Base-by-base conservation (phyloP, 35 echinoderm and acorn worm species). In the Diadema setosum region DNA sequence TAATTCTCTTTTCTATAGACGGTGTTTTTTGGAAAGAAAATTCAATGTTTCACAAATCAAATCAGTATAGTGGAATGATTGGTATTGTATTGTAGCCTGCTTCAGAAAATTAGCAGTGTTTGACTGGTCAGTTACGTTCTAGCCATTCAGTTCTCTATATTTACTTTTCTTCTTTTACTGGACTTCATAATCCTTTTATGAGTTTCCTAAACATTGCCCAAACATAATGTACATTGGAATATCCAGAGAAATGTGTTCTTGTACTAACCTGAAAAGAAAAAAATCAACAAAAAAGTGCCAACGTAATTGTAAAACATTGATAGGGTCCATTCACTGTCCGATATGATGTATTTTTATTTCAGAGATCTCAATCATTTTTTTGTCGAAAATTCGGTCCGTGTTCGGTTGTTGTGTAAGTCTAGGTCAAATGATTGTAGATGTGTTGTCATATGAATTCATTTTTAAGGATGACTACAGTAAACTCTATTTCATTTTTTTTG, bases 261-360 rank as follows among this genome's bases (percentile, higher is more conserved):
- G 73, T 78, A 78, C 73, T 78, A 78, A 35, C 40, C 39, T 9
- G 27, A 78, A 78, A 78, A 21, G 44, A 78, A 42, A 78, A 67
- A 26, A 67, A 67, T 67, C 30, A 15, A 33, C 63, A 33, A 67
- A 67, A 34, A 67, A 67, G 73, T 78, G 73, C 73, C 73, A 78
- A 78, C 73, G 16, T 78, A 78, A 78, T 39, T 78, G 73, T 78
- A 35, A 78, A 78, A 31, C 73, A 18, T 42, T n/a, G 24, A 78
- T 78, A n/a, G 73, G 73, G 73, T n/a, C 34, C 37, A 78, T 44
- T 78, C 73, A 78, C 44, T 25, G 73, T 44, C 73, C 73, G 63
- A 67, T 67, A 15, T 67, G 27, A 60, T 60, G 21, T 55, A 2
- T 26, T 63, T 67, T 67, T 67, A 67, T 67, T 67, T 34, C 37